phyloP scores from a whole-genome alignment of 2,888 invertebrate species.

The Cantharis flavilabris region DNA sequence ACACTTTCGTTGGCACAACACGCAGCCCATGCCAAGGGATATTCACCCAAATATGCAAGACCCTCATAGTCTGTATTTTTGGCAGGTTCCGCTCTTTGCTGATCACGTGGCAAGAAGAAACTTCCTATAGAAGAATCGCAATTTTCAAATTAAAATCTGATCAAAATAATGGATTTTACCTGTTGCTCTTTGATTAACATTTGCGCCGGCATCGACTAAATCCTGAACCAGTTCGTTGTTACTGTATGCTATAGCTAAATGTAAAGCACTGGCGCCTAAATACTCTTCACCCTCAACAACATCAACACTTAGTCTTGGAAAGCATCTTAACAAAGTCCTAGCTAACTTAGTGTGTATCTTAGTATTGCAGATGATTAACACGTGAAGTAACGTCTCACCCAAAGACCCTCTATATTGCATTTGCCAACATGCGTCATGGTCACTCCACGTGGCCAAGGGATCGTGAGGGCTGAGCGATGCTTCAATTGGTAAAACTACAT shows the following conservation, averaged over 20 bases:
- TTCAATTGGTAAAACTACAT: constrained; percentile 86
- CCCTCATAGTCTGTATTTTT: constrained; percentile 94
- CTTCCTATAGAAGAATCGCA: constrained; percentile 61
- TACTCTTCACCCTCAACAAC: constrained; percentile 98
- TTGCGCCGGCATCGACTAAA: constrained; percentile 89
- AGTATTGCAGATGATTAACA: constrained; percentile 93
- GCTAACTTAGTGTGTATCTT: constrained; percentile 81
- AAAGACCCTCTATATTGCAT: constrained; percentile 94
- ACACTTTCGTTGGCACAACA: constrained; percentile 97
- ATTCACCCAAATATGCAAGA: constrained; percentile 95
- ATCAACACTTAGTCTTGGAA: constrained; percentile 88
- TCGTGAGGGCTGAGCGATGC: constrained; percentile 84
- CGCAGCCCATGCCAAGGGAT: constrained; percentile 96
- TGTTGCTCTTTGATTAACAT: constrained; percentile 90
- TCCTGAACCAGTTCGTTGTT: constrained; percentile 95
- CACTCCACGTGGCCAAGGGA: constrained; percentile 84
- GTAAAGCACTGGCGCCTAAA: constrained; percentile 90
- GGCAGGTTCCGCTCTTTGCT: constrained; percentile 78
- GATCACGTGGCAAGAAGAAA: constrained; percentile 95
- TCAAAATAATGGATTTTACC: constrained; percentile 59
- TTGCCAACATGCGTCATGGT: constrained; percentile 97
- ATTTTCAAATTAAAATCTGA: background rate
- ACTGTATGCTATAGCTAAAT: constrained; percentile 94
- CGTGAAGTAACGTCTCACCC: constrained; percentile 93
- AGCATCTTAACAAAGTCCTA: constrained; percentile 86